A percentile compares a stretch with the other conserved stretches of the same genome.
phyloP scores from a whole-genome alignment of 2,797 vertebrate species.

The Hyperoplus lanceolatus region DNA sequence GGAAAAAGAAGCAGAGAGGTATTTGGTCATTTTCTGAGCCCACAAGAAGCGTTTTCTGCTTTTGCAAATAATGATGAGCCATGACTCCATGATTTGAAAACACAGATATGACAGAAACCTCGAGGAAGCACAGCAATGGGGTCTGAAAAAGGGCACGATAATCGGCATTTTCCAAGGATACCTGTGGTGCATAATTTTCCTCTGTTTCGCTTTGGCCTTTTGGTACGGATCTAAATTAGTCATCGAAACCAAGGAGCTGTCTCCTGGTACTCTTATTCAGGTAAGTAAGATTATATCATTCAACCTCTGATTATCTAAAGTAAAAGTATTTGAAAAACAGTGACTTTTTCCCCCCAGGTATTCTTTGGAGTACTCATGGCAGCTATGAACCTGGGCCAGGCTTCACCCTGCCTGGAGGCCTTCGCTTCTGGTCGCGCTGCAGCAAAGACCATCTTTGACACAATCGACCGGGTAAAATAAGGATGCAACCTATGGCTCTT shows the following conservation, averaged over 20 bases:
- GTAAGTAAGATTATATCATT: constrained; percentile 57
- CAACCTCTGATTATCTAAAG: background rate
- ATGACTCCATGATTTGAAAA: background rate
- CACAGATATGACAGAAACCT: constrained; percentile 88
- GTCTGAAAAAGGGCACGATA: constrained; percentile 85
- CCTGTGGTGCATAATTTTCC: constrained; percentile 87
- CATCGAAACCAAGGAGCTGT: constrained; percentile 85
- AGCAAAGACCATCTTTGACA: constrained; percentile 86
- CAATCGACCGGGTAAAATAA: constrained; percentile 85
- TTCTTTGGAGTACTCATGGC: constrained; percentile 89
- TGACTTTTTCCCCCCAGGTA: constrained; percentile 74
- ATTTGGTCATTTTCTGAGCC: background rate
- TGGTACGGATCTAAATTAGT: constrained; percentile 89
- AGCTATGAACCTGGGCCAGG: constrained; percentile 86
- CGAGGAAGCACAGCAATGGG: constrained; percentile 84
- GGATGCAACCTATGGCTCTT: background rate
- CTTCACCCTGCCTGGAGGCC: constrained; percentile 87
- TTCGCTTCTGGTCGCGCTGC: constrained; percentile 88
- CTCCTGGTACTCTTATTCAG: constrained; percentile 86
- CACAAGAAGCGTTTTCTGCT: background rate
- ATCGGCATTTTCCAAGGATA: constrained; percentile 87
- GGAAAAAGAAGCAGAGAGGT: constrained; percentile 85
- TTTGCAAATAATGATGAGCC: background rate
- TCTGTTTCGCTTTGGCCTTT: constrained; percentile 87
- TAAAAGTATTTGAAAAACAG: background rate